Evolutionary conservation across 2,113 vertebrate genomes (phyloP), one percentile per base, ranked within the genome.

Genomic region (Podocnemis expansa): DNA sequence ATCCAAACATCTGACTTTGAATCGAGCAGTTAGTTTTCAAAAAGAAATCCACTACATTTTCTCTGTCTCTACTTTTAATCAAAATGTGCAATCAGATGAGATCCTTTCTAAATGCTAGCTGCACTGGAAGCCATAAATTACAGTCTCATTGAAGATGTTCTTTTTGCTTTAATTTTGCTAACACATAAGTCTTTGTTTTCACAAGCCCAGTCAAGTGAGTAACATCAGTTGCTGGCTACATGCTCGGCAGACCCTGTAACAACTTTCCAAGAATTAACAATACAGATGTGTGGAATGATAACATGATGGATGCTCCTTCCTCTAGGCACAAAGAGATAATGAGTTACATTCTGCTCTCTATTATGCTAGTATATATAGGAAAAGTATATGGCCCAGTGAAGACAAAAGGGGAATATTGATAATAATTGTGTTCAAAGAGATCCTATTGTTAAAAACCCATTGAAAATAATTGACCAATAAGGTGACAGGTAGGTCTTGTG

Each of bases 151-250:
- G 91, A 92, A 82, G 93, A 92, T 91, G 95, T 97, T 93, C 79
- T 96, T 96, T 93, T 93, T 97, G 97, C 97, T 90, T 98, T 98
- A 96, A 97, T 97, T 98, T 96, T 94, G 85, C 90, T 86, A 93
- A 95, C 87, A 97, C 98, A 98, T 91, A 97, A 96, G 96, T 91
- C 85, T 52, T 84, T 5, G 0, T 96, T 94, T 92, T 55, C 94
- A 87, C 81, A 88, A 67, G 88, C 80, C 79, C 96, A 89, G 86
- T 93, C 96, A 94, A 97, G 96, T 94, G 96, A 95, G 91, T 89
- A 60, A 75, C 90, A 73, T 88, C 58, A 12, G 80, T 84, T 87
- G 87, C 94, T 97, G 22, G 96, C 96, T 88, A 49, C 52, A 82
- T 94, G 97, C 95, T 80, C 17, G 4, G 49, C 24, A 79, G 88